Percentiles rank a stretch among this genome's conserved stretches.
phyloP scores from a whole-genome alignment of 1,140 invertebrate species.

The Pseudomyrmex pallidus region DNA sequence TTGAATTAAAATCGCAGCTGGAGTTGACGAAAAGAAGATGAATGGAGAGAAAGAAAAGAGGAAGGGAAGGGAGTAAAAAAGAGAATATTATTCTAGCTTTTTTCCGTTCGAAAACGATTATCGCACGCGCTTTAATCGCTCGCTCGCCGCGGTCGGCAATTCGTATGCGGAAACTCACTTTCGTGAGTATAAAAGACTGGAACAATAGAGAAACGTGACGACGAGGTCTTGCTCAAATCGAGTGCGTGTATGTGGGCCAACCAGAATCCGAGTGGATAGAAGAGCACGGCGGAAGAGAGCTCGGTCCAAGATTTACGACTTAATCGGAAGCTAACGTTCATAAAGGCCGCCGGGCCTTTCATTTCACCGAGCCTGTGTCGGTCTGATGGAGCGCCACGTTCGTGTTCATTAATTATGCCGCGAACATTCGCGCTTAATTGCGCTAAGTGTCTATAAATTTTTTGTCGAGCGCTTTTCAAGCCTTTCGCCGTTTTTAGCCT shows the following conservation, averaged over 20 bases:
- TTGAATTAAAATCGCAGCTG: conserved; percentile 17
- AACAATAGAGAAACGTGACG: conserved; percentile 27
- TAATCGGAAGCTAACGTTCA: conserved; percentile 60
- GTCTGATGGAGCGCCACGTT: conserved; percentile 31
- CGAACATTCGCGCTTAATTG: conserved; percentile 23
- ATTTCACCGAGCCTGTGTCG: conserved; percentile 40
- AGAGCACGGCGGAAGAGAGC: conserved; percentile 22
- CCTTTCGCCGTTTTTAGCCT: conserved; percentile 21
- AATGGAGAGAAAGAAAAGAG: too few relatives aligned
- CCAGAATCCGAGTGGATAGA: background rate
- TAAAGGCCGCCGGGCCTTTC: conserved; percentile 48
- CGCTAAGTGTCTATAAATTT: conserved; percentile 50
- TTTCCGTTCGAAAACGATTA: background rate
- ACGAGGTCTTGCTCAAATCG: conserved; percentile 17
- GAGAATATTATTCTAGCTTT: conserved; percentile 2
- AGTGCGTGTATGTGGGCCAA: conserved; percentile 12
- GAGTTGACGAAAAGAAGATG: too few relatives aligned
- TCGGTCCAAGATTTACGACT: conserved; percentile 66
- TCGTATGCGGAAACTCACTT: background rate
- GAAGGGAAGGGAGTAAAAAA: too few relatives aligned
- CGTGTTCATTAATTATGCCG: conserved; percentile 58
- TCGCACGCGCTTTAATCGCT: conserved; percentile 20
- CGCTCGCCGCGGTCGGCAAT: background rate
- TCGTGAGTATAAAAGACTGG: conserved; percentile 21
- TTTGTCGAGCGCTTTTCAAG: background rate